Evolutionary conservation across 2,113 vertebrate genomes (phyloP).

Genomic region (Microtus pennsylvanicus): DNA sequence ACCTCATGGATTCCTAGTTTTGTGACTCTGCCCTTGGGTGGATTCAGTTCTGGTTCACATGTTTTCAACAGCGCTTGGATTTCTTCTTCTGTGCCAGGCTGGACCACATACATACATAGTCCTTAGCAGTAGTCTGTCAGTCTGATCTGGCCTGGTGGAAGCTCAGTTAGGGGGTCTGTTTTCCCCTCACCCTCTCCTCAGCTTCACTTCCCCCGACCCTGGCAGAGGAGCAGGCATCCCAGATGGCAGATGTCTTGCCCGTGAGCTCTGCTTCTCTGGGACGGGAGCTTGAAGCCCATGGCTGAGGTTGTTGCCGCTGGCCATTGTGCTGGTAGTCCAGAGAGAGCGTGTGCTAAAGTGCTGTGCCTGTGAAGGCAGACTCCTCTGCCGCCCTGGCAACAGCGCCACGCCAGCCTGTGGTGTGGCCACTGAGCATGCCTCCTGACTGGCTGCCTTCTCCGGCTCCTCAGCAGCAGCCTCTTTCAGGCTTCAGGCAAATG

Average conservation of each 20-base stretch:
- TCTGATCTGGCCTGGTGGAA: not conserved
- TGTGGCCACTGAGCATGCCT: slow-evolving; percentile 65
- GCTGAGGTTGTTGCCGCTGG: not conserved
- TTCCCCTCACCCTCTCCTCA: not conserved
- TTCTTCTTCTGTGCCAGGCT: not conserved
- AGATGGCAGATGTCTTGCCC: not conserved
- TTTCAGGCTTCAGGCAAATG: not conserved
- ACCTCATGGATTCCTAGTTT: not conserved
- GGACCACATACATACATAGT: accelerated
- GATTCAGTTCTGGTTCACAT: not conserved
- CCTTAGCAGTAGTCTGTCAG: not conserved
- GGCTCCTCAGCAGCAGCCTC: not conserved
- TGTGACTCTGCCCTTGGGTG: not conserved
- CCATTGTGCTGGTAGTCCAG: not conserved
- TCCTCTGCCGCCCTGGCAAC: slow-evolving; percentile 77
- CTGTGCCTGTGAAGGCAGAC: slow-evolving; percentile 67
- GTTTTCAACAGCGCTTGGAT: not conserved
- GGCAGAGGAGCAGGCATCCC: not conserved
- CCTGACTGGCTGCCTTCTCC: slow-evolving; percentile 76
- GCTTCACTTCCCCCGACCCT: not conserved
- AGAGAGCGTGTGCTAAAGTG: slow-evolving; percentile 11
- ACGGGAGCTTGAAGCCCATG: not conserved
- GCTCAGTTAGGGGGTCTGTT: not conserved
- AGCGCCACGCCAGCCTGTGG: slow-evolving; percentile 72
- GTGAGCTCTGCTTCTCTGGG: not conserved